A percentile compares a stretch with the other conserved stretches of the same genome.
phyloP scores from a whole-genome alignment of 2,888 invertebrate genomes.

The Ypsolopha sequella region DNA sequence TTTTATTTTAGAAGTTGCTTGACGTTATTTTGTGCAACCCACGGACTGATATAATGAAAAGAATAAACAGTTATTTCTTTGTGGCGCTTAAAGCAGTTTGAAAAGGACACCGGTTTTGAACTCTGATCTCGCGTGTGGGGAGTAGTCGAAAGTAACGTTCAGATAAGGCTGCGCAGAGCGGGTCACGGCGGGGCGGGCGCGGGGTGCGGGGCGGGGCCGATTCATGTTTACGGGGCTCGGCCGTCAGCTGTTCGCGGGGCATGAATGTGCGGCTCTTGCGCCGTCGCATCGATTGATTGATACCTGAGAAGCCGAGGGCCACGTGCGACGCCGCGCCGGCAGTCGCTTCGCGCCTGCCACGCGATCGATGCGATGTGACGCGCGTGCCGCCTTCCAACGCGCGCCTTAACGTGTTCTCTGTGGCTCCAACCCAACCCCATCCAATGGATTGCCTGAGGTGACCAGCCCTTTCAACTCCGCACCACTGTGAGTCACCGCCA shows the following conservation, averaged over 20 bases:
- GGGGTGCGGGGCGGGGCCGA: constrained; percentile 26
- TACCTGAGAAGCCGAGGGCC: constrained; percentile 35
- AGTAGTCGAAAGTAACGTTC: background rate
- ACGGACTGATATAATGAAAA: no score
- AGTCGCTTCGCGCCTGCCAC: constrained; percentile 51
- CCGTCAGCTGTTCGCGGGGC: constrained; percentile 64
- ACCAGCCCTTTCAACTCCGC: constrained; percentile 23
- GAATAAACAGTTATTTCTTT: no score
- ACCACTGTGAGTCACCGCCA: background rate
- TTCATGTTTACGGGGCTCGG: constrained; percentile 64
- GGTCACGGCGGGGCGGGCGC: constrained; percentile 14
- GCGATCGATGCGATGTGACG: constrained; percentile 35
- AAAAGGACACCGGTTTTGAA: no score
- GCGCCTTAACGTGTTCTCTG: constrained; percentile 10
- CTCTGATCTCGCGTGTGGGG: no score
- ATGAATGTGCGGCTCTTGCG: constrained; percentile 62
- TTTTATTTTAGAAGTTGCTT: background rate
- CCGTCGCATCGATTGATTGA: constrained; percentile 61
- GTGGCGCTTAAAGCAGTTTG: no score
- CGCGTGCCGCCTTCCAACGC: constrained; percentile 11
- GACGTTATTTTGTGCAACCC: background rate
- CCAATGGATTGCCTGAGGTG: constrained; percentile 58
- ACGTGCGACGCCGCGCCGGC: constrained; percentile 23
- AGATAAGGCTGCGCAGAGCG: constrained; percentile 7
- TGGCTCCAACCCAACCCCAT: constrained; percentile 28